A percentile compares a stretch with the other conserved stretches of the same genome.
Conservation (phyloP, 1,140 invertebrate genomes). For the Eriosoma lanigerum region DNA sequence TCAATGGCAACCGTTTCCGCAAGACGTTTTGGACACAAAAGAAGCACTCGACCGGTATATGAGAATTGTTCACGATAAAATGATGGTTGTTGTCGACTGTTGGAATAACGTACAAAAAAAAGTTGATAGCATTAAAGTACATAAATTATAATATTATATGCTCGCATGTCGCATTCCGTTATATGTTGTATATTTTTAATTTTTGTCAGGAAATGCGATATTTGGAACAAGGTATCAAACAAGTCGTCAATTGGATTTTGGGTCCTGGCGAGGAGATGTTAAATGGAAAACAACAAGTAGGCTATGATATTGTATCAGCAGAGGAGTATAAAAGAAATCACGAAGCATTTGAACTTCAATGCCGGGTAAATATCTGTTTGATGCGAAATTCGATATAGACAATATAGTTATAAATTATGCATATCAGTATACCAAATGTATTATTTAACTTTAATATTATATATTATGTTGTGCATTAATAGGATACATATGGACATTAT, state of each 20-base stretch:
- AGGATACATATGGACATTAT: conserved; percentile 74
- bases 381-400: not conserved
- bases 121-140: conserved; percentile 63
- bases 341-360: conserved; percentile 75
- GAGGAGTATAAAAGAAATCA: conserved; percentile 72
- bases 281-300: conserved; percentile 70
- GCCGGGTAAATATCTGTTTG: conserved; percentile 62
- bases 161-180: too few species aligned
- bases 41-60: conserved; percentile 63
- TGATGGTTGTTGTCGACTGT: conserved; percentile 64
- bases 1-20: conserved; percentile 55
- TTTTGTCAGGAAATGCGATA: conserved; percentile 61
- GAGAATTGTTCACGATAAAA: conserved; percentile 65
- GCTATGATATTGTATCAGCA: conserved; percentile 70
- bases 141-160: not conserved
- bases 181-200: not conserved
- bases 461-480: not conserved
- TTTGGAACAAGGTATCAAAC: conserved; percentile 66
- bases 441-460: not conserved
- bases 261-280: conserved; percentile 72
- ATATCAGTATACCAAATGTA: too few species aligned
- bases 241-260: conserved; percentile 76
- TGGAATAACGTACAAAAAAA: conserved; percentile 66
- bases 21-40: conserved; percentile 66
- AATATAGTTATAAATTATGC: too few species aligned